A percentile compares a stretch with the other conserved stretches of the same genome.
These are phyloP conservation scores for Lordiphosa fenestrarum DNA, from an alignment of 2,888 invertebrate genomes.

Conservation along the genomic window DNA sequence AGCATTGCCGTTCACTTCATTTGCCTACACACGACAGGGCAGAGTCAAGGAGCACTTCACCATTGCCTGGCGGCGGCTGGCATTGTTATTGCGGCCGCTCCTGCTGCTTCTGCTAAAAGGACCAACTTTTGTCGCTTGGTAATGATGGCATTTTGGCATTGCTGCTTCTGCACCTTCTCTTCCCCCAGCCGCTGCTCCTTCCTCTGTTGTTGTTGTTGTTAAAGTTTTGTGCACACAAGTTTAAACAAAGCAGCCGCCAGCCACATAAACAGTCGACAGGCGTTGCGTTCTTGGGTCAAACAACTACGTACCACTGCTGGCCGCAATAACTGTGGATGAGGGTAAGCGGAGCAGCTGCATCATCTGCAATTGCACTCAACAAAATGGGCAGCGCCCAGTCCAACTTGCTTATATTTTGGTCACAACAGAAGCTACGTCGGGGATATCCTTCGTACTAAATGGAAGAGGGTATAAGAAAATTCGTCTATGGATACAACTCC, in stretches of 20 bases:
- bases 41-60: slow-evolving; percentile 67
- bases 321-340: slow-evolving; percentile 3
- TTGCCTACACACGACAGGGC: slow-evolving; percentile 60
- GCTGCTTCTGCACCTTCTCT: slow-evolving; percentile 40
- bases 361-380: slow-evolving; percentile 3
- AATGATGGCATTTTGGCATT: slow-evolving; percentile 75
- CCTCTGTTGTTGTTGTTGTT: slow-evolving; percentile 45
- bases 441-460: too few relatives aligned
- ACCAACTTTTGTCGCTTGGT: slow-evolving; percentile 75
- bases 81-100: slow-evolving; percentile 49
- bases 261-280: slow-evolving; percentile 73
- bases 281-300: slow-evolving; percentile 66
- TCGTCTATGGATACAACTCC: too few relatives aligned
- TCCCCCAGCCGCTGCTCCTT: neutral
- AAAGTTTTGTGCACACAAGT: slow-evolving; percentile 71
- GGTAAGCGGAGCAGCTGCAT: slow-evolving; percentile 43
- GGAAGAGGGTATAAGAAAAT: too few relatives aligned
- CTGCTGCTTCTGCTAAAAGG: slow-evolving; percentile 45
- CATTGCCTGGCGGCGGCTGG: slow-evolving; percentile 31
- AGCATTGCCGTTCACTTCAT: slow-evolving; percentile 64
- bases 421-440: neutral
- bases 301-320: slow-evolving; percentile 28
- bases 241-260: slow-evolving; percentile 75
- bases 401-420: neutral
- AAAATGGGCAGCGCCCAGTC: slow-evolving; percentile 1